Evolutionary conservation across 2,888 invertebrate genomes (phyloP).

Genomic region (Oscheius onirici): DNA sequence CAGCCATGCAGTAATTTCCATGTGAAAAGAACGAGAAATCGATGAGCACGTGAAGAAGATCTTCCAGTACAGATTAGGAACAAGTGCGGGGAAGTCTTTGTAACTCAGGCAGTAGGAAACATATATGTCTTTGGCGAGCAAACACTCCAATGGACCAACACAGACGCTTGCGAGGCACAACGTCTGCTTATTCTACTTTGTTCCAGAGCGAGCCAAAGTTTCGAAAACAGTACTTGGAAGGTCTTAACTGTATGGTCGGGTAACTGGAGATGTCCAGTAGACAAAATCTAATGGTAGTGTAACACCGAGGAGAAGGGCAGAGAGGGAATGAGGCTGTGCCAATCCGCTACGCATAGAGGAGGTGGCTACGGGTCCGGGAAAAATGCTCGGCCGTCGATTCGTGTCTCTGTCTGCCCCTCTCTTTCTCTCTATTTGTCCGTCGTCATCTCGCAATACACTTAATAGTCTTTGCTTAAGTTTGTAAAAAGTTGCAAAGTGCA

Average conservation of each 20-base stretch:
- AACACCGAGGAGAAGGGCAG: not conserved
- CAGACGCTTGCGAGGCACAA: conserved; percentile 13
- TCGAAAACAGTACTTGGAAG: not conserved
- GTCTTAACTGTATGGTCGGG: not conserved
- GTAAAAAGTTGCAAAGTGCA: not conserved
- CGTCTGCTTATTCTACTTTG: conserved; percentile 10
- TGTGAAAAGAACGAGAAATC: no score
- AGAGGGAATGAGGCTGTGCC: conserved; percentile 12
- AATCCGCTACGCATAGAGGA: conserved; percentile 15
- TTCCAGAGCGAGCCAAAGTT: not conserved
- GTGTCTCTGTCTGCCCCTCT: conserved; percentile 24
- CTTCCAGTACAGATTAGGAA: conserved; percentile 17
- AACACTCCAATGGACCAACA: conserved; percentile 29
- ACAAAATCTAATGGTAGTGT: conserved; percentile 14
- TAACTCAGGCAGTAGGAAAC: conserved; percentile 24
- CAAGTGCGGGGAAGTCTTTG: conserved; percentile 13
- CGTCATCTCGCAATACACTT: conserved; percentile 21
- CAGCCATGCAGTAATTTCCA: no score
- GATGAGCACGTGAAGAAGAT: not conserved
- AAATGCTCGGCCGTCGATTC: conserved; percentile 23
- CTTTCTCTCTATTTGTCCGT: conserved; percentile 26
- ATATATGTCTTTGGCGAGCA: conserved; percentile 29
- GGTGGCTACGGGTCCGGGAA: conserved; percentile 17
- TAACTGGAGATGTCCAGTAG: not conserved
- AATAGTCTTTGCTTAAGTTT: conserved; percentile 19